A percentile compares a stretch with the other conserved stretches of the same genome.
Conservation (phyloP, 2,113 vertebrate genomes). For the Leiothrix lutea region DNA sequence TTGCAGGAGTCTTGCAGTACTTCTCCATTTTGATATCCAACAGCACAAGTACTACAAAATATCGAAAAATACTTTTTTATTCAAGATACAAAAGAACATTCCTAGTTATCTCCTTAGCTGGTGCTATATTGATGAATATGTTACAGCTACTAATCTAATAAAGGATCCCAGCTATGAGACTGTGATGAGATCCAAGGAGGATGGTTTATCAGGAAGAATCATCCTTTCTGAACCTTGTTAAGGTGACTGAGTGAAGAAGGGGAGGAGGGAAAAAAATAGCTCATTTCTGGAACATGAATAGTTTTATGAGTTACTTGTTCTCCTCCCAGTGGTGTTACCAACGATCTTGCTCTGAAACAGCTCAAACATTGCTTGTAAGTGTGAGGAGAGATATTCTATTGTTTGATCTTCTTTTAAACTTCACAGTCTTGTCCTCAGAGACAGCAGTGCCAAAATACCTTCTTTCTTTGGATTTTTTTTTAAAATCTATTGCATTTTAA, state of each 20-base stretch:
- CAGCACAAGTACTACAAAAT: background rate
- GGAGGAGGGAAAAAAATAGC: background rate
- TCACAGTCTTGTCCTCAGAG: background rate
- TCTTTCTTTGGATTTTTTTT: background rate
- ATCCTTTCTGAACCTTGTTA: background rate
- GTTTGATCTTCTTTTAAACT: background rate
- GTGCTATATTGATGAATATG: background rate
- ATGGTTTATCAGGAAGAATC: background rate
- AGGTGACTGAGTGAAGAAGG: background rate
- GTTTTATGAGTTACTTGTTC: background rate
- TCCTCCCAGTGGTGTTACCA: background rate
- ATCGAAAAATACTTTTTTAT: background rate
- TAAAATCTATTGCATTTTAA: constrained; percentile 3
- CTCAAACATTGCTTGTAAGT: background rate
- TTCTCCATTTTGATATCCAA: background rate
- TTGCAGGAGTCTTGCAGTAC: background rate
- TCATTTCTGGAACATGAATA: background rate
- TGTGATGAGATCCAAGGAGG: background rate
- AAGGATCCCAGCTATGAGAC: background rate
- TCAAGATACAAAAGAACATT: background rate
- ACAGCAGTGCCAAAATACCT: background rate
- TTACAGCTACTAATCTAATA: background rate
- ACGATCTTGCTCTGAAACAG: background rate
- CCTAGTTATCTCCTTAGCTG: background rate
- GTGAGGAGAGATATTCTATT: background rate